These are phyloP conservation scores for Steinernema scapterisci DNA, from an alignment of 2,888 invertebrate genomes.

Conservation along the genomic window DNA sequence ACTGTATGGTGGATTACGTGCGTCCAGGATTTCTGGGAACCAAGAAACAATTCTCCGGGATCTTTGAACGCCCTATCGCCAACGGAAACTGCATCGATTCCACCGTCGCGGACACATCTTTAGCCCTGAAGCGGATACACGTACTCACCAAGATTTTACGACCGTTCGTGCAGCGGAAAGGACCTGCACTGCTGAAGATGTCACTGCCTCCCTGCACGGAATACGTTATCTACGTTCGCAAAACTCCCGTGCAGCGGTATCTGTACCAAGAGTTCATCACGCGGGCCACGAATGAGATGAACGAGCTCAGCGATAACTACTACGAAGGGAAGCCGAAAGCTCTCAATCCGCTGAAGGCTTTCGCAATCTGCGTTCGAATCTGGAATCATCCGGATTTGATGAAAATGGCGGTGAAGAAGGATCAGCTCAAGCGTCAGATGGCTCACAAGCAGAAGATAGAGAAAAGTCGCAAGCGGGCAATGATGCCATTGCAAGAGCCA, in stretches of 20 bases:
- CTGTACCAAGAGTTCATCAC: conserved; percentile 88
- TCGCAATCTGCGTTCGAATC: conserved; percentile 82
- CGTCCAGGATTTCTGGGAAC: conserved; percentile 95
- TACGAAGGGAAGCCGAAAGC: not conserved
- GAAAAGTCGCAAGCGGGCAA: conserved; percentile 21
- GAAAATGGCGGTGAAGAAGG: conserved; percentile 49
- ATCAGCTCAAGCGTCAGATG: conserved; percentile 33
- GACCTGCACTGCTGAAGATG: conserved; percentile 77
- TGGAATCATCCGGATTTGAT: conserved; percentile 72
- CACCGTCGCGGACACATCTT: conserved; percentile 86
- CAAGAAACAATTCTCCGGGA: conserved; percentile 93
- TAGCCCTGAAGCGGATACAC: conserved; percentile 93
- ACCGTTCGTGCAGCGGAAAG: conserved; percentile 89
- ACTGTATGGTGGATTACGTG: conserved; percentile 80
- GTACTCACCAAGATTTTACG: conserved; percentile 89
- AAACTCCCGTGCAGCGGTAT: conserved; percentile 87
- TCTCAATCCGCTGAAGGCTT: conserved; percentile 93
- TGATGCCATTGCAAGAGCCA: too few species aligned
- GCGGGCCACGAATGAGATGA: conserved; percentile 73
- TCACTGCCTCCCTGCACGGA: conserved; percentile 92
- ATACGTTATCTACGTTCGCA: conserved; percentile 85
- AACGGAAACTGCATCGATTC: conserved; percentile 98
- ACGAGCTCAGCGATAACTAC: not conserved
- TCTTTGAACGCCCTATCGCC: conserved; percentile 97
- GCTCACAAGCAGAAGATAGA: conserved; percentile 22